These are phyloP conservation scores for Odontomachus brunneus DNA, from an alignment of 1,140 invertebrate species.

Conservation along the genomic window DNA sequence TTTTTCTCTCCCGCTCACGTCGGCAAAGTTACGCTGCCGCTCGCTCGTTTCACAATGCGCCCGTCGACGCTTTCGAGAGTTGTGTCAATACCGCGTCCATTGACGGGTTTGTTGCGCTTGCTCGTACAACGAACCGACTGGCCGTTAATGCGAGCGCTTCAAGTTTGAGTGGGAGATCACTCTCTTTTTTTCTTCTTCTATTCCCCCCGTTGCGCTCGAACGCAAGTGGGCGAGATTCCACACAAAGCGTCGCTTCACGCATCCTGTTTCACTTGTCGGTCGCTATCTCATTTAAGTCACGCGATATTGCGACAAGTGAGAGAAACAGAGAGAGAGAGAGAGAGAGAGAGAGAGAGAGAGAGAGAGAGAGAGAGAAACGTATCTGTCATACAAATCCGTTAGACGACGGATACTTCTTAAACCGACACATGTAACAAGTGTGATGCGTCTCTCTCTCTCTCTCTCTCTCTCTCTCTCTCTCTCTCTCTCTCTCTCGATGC, in stretches of 20 bases:
- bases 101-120: slow-evolving; percentile 38
- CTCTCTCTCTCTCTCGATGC: too few species aligned
- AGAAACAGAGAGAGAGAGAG: background rate
- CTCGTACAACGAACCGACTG: slow-evolving; percentile 23
- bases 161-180: slow-evolving; percentile 18
- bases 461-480: too few species aligned
- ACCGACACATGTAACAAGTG: too few species aligned
- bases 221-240: background rate
- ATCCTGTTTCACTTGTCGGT: background rate
- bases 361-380: too few species aligned
- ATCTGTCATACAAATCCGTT: too few species aligned
- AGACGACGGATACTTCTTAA: too few species aligned
- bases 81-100: slow-evolving; percentile 39
- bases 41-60: slow-evolving; percentile 36
- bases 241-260: background rate
- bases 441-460: too few species aligned
- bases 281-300: background rate
- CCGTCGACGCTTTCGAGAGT: slow-evolving; percentile 29
- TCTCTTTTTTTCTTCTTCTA: background rate
- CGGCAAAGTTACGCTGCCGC: slow-evolving; percentile 34
- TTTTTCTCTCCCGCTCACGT: background rate
- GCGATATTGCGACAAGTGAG: background rate
- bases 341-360: too few species aligned
- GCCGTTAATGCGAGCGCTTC: slow-evolving; percentile 10
- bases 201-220: background rate